Evolutionary conservation across 2,797 vertebrate species (phyloP).

Genomic region (Tenualosa ilisha): DNA sequence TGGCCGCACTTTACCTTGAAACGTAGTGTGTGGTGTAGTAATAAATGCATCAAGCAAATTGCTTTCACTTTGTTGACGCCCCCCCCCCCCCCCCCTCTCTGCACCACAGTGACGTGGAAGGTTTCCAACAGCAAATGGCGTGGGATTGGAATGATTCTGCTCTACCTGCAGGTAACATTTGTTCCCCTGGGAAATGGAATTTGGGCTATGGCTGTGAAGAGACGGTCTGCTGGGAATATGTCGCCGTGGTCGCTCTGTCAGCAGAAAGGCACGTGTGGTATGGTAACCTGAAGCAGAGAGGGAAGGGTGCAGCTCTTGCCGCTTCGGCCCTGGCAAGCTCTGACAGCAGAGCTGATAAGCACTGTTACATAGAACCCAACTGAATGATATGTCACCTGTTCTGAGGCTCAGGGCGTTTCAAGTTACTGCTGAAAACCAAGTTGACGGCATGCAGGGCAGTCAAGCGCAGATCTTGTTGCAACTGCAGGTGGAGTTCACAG

Average conservation of each 20-base stretch:
- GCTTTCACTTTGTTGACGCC: not conserved
- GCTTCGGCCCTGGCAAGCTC: not conserved
- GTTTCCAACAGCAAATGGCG: conserved; percentile 8
- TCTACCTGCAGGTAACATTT: conserved; percentile 15
- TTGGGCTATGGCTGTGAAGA: conserved; percentile 37
- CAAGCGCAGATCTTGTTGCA: not conserved
- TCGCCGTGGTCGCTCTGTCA: conserved; percentile 44
- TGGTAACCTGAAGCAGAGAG: conserved; percentile 64
- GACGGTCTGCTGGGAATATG: conserved; percentile 51
- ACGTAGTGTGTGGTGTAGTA: not conserved
- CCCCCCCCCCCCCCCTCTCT: not conserved
- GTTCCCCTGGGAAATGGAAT: conserved; percentile 46
- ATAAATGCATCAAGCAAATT: not conserved
- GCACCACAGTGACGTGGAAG: not conserved
- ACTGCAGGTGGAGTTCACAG: no score
- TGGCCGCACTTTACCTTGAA: not conserved
- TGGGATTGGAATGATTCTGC: not conserved
- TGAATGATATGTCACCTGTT: not conserved
- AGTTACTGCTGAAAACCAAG: not conserved
- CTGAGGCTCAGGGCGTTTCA: not conserved
- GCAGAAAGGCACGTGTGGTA: conserved; percentile 68
- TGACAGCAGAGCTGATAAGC: not conserved
- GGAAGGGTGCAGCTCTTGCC: not conserved
- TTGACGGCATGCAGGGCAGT: not conserved
- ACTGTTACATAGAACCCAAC: not conserved